phyloP scores from a whole-genome alignment of 2,888 invertebrate species.

The Cremastobaeus sp. region DNA sequence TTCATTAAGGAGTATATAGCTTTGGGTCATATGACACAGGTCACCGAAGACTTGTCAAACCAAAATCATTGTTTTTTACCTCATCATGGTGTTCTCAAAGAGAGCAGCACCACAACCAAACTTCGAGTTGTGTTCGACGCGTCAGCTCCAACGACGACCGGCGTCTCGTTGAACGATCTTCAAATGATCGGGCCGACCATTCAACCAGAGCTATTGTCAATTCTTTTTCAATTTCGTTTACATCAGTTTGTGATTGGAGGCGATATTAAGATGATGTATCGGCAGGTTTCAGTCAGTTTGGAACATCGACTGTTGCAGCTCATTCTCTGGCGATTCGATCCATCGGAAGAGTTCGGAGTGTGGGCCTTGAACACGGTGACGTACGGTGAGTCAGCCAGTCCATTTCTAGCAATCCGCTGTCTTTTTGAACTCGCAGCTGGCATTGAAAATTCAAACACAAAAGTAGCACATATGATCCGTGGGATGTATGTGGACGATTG shows the following conservation, averaged over 20 bases:
- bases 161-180: constrained; percentile 2
- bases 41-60: background rate
- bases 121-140: constrained; percentile 16
- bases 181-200: background rate
- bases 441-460: background rate
- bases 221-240: background rate
- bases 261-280: background rate
- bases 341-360: background rate
- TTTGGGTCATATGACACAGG: constrained; percentile 6
- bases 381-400: background rate
- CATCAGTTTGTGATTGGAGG: background rate
- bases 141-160: background rate
- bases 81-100: constrained; percentile 9
- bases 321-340: background rate
- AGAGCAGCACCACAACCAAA: constrained; percentile 14
- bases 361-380: background rate
- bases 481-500: background rate
- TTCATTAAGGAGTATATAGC: constrained; percentile 4
- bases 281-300: background rate
- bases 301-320: background rate
- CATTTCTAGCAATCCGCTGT: background rate
- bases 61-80: background rate
- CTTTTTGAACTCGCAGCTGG: background rate
- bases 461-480: background rate
- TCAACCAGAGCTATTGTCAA: background rate